Percentiles rank a stretch among this genome's conserved stretches.
Conservation (phyloP, 2,113 vertebrate species). For the Syrrhaptes paradoxus region DNA sequence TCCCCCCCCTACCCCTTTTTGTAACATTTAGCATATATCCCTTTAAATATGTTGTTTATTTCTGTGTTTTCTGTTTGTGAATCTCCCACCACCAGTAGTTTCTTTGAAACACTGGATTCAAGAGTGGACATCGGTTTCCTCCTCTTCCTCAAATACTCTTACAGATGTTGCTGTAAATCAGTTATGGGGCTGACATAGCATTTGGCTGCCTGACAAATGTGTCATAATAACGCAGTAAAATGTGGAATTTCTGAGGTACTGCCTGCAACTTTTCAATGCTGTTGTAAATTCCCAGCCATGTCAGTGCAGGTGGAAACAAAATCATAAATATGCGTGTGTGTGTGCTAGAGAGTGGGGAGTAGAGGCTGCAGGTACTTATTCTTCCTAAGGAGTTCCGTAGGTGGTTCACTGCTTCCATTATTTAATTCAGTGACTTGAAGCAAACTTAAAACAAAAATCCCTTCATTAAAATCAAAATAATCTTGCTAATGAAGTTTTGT, state of each 20-base stretch:
- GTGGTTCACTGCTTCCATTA: conserved; percentile 16
- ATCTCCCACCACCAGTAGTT: background rate
- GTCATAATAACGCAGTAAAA: conserved; percentile 79
- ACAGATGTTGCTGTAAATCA: conserved; percentile 87
- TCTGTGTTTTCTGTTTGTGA: conserved; percentile 1
- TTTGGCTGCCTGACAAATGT: conserved; percentile 84
- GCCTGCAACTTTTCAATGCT: conserved; percentile 79
- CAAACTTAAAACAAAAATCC: background rate
- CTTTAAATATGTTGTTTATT: background rate
- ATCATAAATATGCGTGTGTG: conserved; percentile 60
- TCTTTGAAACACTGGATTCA: conserved; percentile 39
- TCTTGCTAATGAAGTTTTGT: background rate
- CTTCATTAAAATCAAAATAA: background rate
- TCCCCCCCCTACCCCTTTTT: background rate
- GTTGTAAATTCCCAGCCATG: conserved; percentile 82
- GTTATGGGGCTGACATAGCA: conserved; percentile 73
- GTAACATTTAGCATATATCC: background rate
- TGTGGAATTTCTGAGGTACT: conserved; percentile 82
- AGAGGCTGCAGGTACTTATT: background rate
- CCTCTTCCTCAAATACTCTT: conserved; percentile 16
- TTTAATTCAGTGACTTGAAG: conserved; percentile 57
- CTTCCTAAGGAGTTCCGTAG: conserved; percentile 13
- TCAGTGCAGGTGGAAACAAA: conserved; percentile 83
- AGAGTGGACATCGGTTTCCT: conserved; percentile 67
- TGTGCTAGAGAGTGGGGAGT: fast-evolving